Evolutionary conservation across 2,113 vertebrate genomes (phyloP).

Genomic region (Seriola dumerili): DNA sequence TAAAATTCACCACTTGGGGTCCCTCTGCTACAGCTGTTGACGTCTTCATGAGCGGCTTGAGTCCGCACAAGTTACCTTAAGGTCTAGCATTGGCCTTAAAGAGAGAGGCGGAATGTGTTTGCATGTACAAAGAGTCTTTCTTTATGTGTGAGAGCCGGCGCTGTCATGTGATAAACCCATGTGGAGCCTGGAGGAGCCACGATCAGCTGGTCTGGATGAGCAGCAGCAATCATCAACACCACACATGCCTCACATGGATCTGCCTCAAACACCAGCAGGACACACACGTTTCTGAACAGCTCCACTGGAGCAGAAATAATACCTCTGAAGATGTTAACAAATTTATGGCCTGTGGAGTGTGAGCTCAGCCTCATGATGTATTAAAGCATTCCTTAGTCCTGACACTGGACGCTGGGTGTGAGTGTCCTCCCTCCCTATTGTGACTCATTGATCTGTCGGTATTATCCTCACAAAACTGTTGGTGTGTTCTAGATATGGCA

Average conservation of each 20-base stretch:
- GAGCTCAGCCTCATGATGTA: constrained; percentile 44
- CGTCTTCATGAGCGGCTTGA: not conserved
- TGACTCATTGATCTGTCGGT: constrained; percentile 42
- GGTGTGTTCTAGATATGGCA: constrained; percentile 14
- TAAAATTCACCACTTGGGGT: constrained; percentile 69
- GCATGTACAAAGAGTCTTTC: constrained; percentile 71
- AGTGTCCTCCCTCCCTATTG: constrained; percentile 60
- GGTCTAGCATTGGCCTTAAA: constrained; percentile 4
- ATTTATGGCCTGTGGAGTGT: constrained; percentile 36
- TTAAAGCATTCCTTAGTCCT: constrained; percentile 61
- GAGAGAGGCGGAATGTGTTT: not conserved
- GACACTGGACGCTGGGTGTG: constrained; percentile 53
- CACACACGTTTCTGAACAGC: constrained; percentile 23
- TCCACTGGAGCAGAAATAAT: constrained; percentile 34
- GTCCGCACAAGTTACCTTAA: not conserved
- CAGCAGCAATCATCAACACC: constrained; percentile 19
- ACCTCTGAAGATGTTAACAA: constrained; percentile 12
- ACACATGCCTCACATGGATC: constrained; percentile 48
- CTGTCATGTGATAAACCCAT: constrained; percentile 77
- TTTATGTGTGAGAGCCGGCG: constrained; percentile 44
- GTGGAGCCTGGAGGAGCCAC: constrained; percentile 59
- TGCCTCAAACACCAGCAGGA: constrained; percentile 1
- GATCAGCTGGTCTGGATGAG: constrained; percentile 65
- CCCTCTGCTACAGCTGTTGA: constrained; percentile 45
- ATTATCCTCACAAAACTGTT: constrained; percentile 29